Evolutionary conservation across 2,888 invertebrate species (phyloP).

Genomic region (Subacronicta megacephala): DNA sequence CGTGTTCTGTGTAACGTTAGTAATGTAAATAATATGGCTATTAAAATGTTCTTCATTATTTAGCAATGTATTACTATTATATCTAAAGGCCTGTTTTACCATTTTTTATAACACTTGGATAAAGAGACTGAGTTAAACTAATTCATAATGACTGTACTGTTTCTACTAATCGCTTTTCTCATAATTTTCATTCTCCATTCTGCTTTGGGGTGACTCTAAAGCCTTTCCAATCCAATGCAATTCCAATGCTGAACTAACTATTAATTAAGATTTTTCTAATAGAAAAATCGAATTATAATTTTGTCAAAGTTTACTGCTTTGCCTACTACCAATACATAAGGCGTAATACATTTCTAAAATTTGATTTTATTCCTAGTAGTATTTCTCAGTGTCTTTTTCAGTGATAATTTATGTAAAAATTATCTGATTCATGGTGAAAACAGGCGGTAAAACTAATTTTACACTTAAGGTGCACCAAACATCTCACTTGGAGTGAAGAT

Average conservation of each 20-base stretch:
- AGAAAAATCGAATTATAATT: constrained; percentile 54
- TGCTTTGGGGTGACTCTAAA: background rate
- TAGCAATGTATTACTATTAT: constrained; percentile 45
- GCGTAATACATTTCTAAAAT: background rate
- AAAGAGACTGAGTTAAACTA: constrained; percentile 39
- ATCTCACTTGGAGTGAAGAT: constrained; percentile 63
- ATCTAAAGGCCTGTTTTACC: constrained; percentile 47
- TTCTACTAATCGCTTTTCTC: background rate
- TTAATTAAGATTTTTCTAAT: constrained; percentile 50
- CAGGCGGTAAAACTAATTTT: constrained; percentile 50
- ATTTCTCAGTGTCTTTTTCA: constrained; percentile 27
- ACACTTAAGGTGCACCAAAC: constrained; percentile 68
- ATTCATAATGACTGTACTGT: background rate
- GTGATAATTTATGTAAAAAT: constrained; percentile 17
- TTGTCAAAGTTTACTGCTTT: constrained; percentile 5
- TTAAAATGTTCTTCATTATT: constrained; percentile 61
- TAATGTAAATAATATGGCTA: constrained; percentile 80
- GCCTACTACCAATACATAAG: background rate
- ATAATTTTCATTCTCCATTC: background rate
- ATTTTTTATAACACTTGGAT: constrained; percentile 38
- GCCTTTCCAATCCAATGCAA: background rate
- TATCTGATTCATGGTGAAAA: constrained; percentile 41
- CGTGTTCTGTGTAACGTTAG: constrained; percentile 48
- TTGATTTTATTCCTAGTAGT: constrained; percentile 1
- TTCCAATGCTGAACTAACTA: constrained; percentile 25